phyloP scores from a whole-genome alignment of 2,888 invertebrate species.

The Cetonia aurata region DNA sequence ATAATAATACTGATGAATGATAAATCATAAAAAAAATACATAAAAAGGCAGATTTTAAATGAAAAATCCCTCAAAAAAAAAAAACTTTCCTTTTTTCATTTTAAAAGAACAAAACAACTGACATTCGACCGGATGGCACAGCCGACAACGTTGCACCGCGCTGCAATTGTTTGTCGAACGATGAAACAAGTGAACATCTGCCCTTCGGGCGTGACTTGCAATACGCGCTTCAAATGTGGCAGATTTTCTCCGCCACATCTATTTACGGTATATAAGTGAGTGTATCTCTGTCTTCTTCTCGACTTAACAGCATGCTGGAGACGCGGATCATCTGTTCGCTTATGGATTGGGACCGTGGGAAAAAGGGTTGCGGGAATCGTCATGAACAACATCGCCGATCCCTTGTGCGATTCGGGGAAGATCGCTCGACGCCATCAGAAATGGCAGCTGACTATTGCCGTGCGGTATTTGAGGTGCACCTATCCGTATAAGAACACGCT shows the following conservation, averaged over 20 bases:
- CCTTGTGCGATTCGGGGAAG: neutral
- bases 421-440: conserved; percentile 6
- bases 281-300: conserved; percentile 15
- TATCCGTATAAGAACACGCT: no score
- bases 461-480: no score
- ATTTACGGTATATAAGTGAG: neutral
- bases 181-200: conserved; percentile 59
- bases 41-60: no score
- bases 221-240: conserved; percentile 50
- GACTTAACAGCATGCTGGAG: conserved; percentile 6
- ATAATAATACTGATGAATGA: no score
- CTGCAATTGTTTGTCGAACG: conserved; percentile 59
- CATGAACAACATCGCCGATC: conserved; percentile 8
- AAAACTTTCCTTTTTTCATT: no score
- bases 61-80: no score
- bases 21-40: no score
- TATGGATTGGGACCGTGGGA: conserved; percentile 22
- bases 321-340: conserved; percentile 15
- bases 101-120: neutral
- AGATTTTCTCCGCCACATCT: conserved; percentile 25
- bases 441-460: no score
- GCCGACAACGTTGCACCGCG: conserved; percentile 14
- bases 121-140: no score
- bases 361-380: conserved; percentile 13
- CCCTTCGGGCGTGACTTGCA: conserved; percentile 62